phyloP scores from a whole-genome alignment of 2,797 vertebrate species.

The Propithecus deckenii region DNA sequence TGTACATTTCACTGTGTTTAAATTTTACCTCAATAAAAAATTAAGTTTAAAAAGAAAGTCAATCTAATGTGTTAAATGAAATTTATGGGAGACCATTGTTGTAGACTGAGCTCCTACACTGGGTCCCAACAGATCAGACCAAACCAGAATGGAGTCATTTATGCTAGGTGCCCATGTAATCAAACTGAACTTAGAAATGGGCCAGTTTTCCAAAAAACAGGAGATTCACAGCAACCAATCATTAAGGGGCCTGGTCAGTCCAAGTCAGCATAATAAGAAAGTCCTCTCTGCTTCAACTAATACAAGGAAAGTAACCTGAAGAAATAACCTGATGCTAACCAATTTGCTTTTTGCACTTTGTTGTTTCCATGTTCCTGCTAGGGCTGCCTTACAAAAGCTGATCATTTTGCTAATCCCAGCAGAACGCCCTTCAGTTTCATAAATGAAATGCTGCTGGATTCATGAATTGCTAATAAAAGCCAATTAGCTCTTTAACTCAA shows the following conservation, averaged over 20 bases:
- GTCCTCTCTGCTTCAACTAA: not conserved
- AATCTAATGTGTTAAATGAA: not conserved
- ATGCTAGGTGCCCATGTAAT: not conserved
- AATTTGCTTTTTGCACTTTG: not conserved
- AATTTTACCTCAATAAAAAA: constrained; percentile 22
- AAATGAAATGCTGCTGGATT: not conserved
- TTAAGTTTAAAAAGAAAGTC: not conserved
- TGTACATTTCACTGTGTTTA: not conserved
- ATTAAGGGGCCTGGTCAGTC: not conserved
- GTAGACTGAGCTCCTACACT: not conserved
- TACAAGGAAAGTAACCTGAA: not conserved
- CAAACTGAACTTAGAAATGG: not conserved
- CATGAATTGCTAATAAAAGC: not conserved
- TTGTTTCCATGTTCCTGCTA: not conserved
- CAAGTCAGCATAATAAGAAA: not conserved
- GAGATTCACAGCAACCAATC: not conserved
- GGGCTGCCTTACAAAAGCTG: not conserved
- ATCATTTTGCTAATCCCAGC: not conserved
- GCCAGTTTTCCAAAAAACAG: not conserved
- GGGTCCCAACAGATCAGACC: not conserved
- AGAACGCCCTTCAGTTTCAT: not conserved
- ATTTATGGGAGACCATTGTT: not conserved
- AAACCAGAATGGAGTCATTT: not conserved
- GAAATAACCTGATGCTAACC: not conserved
- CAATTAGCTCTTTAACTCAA: not conserved